phyloP scores from a whole-genome alignment of 1,140 invertebrate genomes.

The Papilio dardanus region DNA sequence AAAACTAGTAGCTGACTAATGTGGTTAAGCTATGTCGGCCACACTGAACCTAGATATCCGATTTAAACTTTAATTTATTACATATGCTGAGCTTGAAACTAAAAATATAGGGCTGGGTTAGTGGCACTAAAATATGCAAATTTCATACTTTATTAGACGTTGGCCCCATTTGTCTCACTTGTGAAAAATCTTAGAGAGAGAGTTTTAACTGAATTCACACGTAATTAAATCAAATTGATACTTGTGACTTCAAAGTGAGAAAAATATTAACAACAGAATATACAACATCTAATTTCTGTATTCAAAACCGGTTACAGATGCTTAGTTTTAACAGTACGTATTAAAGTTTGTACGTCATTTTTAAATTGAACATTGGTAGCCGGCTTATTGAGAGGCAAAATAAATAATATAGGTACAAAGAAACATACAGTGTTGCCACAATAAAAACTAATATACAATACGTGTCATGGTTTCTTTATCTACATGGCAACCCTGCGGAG shows the following conservation, averaged over 20 bases:
- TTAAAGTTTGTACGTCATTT: too few species aligned
- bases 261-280: too few species aligned
- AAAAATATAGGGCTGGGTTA: slow-evolving; percentile 25
- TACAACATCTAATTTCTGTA: too few species aligned
- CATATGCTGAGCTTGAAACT: slow-evolving; percentile 1
- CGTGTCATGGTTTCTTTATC: background rate
- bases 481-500: slow-evolving; percentile 11
- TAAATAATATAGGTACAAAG: background rate
- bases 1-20: background rate
- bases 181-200: slow-evolving; percentile 17
- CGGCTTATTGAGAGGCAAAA: background rate
- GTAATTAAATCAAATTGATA: background rate
- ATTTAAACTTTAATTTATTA: slow-evolving; percentile 19
- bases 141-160: slow-evolving; percentile 23
- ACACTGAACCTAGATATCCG: background rate
- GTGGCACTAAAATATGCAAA: slow-evolving; percentile 18
- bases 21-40: background rate
- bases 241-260: too few species aligned
- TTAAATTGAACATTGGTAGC: background rate
- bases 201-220: background rate
- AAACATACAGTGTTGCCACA: background rate
- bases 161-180: slow-evolving; percentile 19
- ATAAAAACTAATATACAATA: background rate
- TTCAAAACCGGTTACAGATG: too few species aligned
- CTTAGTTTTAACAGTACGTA: too few species aligned